phyloP scores from a whole-genome alignment of 2,113 vertebrate species.

The Triplophysa rosa region DNA sequence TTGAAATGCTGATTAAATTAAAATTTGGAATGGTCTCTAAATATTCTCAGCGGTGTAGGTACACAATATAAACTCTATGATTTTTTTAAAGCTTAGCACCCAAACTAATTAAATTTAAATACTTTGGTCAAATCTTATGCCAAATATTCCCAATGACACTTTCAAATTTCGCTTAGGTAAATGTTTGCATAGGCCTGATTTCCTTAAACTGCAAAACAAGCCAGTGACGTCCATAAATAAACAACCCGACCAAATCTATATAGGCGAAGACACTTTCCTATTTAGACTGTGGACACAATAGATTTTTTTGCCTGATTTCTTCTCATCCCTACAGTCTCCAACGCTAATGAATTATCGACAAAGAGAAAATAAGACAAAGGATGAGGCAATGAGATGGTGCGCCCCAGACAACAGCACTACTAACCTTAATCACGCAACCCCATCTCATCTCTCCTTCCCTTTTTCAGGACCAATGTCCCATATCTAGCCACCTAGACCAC shows the following conservation, averaged over 20 bases:
- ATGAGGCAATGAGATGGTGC: conserved; percentile 40
- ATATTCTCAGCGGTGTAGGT: too few relatives aligned
- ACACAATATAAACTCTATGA: too few relatives aligned
- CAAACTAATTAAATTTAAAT: too few relatives aligned
- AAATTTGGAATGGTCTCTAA: too few relatives aligned
- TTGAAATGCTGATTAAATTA: too few relatives aligned
- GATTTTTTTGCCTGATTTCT: conserved; percentile 39
- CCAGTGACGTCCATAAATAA: conserved; percentile 28
- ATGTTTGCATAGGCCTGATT: not conserved
- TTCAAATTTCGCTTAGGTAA: not conserved
- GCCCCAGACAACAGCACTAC: conserved; percentile 35
- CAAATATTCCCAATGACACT: not conserved
- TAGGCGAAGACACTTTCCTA: conserved; percentile 37
- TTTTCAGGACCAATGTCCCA: not conserved
- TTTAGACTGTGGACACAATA: conserved; percentile 43
- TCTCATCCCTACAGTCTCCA: conserved; percentile 33
- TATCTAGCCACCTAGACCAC: conserved; percentile 1
- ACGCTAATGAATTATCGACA: conserved; percentile 57
- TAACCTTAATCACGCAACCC: conserved; percentile 26
- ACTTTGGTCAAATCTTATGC: too few relatives aligned
- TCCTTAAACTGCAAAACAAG: conserved; percentile 15
- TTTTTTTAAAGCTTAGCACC: too few relatives aligned
- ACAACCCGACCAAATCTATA: conserved; percentile 22
- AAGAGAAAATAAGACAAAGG: conserved; percentile 35
- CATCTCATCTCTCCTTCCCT: not conserved